Base-by-base conservation (phyloP, 2,113 vertebrate species). In the Triplophysa rosa region DNA sequence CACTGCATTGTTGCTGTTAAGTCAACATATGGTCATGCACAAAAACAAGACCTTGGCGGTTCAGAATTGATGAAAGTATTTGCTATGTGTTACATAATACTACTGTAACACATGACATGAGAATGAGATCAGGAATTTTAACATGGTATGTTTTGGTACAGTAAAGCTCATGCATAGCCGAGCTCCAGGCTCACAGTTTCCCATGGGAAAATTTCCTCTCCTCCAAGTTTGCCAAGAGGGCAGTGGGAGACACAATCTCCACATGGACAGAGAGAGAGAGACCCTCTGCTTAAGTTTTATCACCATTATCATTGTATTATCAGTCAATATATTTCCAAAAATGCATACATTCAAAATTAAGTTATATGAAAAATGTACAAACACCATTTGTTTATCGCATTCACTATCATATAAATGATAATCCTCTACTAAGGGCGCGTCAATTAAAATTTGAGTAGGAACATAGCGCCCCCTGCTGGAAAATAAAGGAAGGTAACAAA, bases 101-200 rank as follows among this genome's bases (percentile, higher is more conserved):
- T 6, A 24, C 3, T 37, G 6, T 59, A 61, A 17, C 16, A 7
- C 37, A 45, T 58, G 12, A 7, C 37, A 45, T 58, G 12, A 52
- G 13, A 52, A n/a, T 54, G 21, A 42, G 12, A 42, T 58, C 13
- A 23, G 29, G 1, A 73, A 42, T 13, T 74, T 13, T 45, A 45
- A 19, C 58, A 62, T 16, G 9, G 40, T 11, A 74, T 58, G 54
- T 58, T 58, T 58, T 21, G 21, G 42, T 33, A 19, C n/a, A 67
- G 17, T 19, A n/a, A 29, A 29, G 19, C 33, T 58, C 3, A 40
- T 68, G 67, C 40, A 29, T 67, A 65, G 76, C 64, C 75, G 47
- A 77, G n/a, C 64, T 76, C 65, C 79, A 70, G 23, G 62, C 40
- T 62, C 17, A 40, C 17, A 66, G 37, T 77, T 82, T 77, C 82